Base-by-base conservation (phyloP, 2,888 invertebrate genomes). In the Cristatella mucedo region DNA sequence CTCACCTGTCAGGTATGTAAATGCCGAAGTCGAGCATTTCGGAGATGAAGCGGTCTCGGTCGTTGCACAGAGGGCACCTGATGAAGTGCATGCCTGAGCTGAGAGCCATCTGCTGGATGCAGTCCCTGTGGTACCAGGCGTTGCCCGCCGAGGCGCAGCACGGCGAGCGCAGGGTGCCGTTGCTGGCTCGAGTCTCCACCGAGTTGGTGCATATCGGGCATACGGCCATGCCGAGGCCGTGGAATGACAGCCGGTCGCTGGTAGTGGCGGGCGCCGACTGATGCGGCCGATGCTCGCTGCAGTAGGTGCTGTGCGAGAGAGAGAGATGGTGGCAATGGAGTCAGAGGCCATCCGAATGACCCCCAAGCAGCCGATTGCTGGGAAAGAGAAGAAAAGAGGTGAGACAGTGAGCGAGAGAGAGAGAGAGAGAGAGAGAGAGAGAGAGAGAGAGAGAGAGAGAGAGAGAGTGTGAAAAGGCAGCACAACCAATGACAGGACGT, bases 111-210 rank as follows among this genome's bases (percentile, higher is more conserved):
- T 36, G 57, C 54, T 57, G 55, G 56, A 63, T 49, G 46, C 84
- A 84, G 13, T 52, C 54, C 32, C 78, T 71, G 53, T 84, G 84
- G 53, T 81, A 79, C 76, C 80, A 81, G 0, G 76, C 74, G 46
- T 76, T 77, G n/a, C n/a, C n/a, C n/a, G n/a, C n/a, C n/a, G n/a
- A n/a, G 20, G 73, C 74, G 49, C 84, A 84, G 61, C 84, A 84
- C 0, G 80, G 77, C 0, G 81, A 75, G 71, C 76, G 74, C 19
- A 83, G 67, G 0, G 76, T 74, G 2, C 67, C 59, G 29, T 56
- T 48, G 1, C 52, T 50, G 0, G 54, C 47, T n/a, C 66, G 67
- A 0, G 68, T 67, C 0, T 68, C 57, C 2, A 79, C 72, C 0
- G 51, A 48, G 1, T 75, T 76, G 46, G 76, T 76, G 57, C 83